Percentiles rank a stretch among this genome's conserved stretches.
Conservation (phyloP, 2,113 vertebrate genomes). For the Hippolais icterina region DNA sequence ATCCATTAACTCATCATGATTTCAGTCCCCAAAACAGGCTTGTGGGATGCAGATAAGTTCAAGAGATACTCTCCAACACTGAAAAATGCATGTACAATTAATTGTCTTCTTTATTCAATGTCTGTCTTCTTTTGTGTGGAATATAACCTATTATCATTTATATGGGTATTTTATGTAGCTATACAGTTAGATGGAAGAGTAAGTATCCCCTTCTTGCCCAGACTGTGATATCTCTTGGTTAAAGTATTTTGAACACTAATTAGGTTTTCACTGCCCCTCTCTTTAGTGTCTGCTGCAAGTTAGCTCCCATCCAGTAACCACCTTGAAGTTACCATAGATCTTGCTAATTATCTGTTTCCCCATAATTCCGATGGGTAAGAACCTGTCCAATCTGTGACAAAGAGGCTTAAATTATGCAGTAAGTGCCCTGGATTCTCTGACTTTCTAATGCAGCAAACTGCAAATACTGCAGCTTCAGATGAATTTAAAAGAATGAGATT, state of each 20-base stretch:
- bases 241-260: conserved; percentile 26
- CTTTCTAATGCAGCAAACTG: neutral
- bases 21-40: neutral
- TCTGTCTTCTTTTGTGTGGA: neutral
- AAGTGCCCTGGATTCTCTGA: neutral
- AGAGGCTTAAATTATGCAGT: conserved; percentile 8
- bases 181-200: neutral
- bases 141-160: neutral
- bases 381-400: conserved; percentile 6
- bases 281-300: neutral
- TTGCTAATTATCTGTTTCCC: conserved; percentile 44
- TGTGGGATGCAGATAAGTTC: neutral
- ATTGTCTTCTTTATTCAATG: neutral
- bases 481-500: neutral
- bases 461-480: conserved; percentile 29
- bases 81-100: neutral
- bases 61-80: neutral
- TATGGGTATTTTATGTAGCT: neutral
- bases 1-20: neutral
- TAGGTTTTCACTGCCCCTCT: conserved; percentile 5
- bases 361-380: conserved; percentile 12
- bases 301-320: conserved; percentile 1
- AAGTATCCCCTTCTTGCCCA: neutral
- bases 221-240: neutral
- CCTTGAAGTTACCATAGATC: conserved; percentile 39